These are phyloP conservation scores for Lacerta viridis DNA, from an alignment of 2,797 vertebrate species.

Conservation along the genomic window DNA sequence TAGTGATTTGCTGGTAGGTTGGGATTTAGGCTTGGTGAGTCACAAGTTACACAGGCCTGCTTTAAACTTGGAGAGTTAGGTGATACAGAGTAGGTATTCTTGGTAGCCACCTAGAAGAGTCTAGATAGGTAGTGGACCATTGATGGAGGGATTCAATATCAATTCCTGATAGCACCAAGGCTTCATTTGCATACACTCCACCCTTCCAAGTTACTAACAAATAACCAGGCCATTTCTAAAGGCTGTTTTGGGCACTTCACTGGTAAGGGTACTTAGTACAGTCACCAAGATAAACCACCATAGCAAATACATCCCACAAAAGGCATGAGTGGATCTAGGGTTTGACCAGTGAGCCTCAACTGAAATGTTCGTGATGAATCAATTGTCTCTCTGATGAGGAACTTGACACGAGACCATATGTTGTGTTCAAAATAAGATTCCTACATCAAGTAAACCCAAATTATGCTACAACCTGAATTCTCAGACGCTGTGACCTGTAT, in stretches of 20 bases:
- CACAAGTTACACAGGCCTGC: not conserved
- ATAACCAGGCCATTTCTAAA: not conserved
- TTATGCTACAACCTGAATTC: not conserved
- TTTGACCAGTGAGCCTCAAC: not conserved
- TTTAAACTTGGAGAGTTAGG: not conserved
- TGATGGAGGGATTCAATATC: not conserved
- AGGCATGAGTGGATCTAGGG: not conserved
- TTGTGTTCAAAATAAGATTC: not conserved
- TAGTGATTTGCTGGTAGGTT: not conserved
- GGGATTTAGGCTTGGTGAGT: not conserved
- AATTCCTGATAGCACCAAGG: not conserved
- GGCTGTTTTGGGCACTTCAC: not conserved
- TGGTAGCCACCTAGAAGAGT: not conserved
- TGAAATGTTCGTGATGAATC: not conserved
- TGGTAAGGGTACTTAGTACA: not conserved
- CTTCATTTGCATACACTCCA: not conserved
- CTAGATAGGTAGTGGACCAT: not conserved
- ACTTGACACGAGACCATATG: not conserved
- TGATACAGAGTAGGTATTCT: not conserved
- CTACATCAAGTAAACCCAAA: not conserved
- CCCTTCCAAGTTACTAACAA: not conserved
- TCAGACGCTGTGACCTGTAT: not conserved
- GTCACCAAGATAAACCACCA: not conserved
- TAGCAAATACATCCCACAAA: not conserved
- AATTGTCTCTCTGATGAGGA: not conserved